Evolutionary conservation across 2,888 invertebrate genomes (phyloP), one percentile per base, ranked within the genome.

Genomic region (Tillus elongatus): DNA sequence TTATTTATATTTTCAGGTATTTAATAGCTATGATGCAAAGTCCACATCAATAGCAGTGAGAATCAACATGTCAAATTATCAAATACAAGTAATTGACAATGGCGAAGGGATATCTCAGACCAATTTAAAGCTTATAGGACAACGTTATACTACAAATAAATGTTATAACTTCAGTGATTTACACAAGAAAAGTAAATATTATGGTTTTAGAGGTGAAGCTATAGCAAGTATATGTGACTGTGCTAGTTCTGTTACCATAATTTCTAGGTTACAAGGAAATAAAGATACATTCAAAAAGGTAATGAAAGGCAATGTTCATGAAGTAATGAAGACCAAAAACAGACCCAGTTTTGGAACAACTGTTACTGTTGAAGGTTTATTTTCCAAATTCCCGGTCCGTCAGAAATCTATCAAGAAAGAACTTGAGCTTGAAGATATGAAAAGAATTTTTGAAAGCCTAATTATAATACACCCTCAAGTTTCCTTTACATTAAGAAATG

Each of bases 71-170:
- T 56, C 65, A 37, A 68, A 72, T 42, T 71, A 70, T 50, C 71
- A 69, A 46, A 69, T 88, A 45, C 82, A 82, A 71, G 79, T 87
- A 3, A 70, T 85, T 26, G 88, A 88, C 57, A 84, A 87, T 67
- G 87, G 87, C 2, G 50, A 45, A 47, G 88, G 88, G 2, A 74
- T 88, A 15, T 49, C 63, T 2, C 60, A 66, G 48, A 52, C 62
- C 14, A 72, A 79, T 54, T 66, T 86, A 41, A 54, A 68, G 31
- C 44, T 63, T 13, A 54, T 82, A 32, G 85, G 81, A 9, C 60
- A 68, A 46, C 72, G 75, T 44, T 72, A 79, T 51, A 67, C 71
- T 52, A 79, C 82, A 1, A 82, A 75, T 57, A 83, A 82, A 64
- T 73, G 75, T 49, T 61, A 67, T 28, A 64, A 69, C 37, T 38